Conservation (phyloP, 2,888 invertebrate genomes). For the Cerastoderma edule region DNA sequence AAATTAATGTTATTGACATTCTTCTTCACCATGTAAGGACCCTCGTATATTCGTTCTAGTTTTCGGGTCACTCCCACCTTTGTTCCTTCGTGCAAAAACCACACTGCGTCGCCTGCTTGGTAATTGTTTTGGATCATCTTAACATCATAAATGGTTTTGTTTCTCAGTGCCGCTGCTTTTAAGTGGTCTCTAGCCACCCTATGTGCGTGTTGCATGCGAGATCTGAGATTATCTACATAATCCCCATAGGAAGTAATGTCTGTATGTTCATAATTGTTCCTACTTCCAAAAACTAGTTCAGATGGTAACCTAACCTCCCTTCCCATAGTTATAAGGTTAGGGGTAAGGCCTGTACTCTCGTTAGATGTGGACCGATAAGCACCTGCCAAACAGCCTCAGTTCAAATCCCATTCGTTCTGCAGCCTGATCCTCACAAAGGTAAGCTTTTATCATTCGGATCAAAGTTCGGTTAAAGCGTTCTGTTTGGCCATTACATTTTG, state of each 20-base stretch:
- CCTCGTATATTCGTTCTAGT: constrained; percentile 13
- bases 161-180: constrained; percentile 9
- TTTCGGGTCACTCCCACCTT: constrained; percentile 17
- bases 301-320: constrained; percentile 47
- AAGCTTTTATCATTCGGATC: constrained; percentile 49
- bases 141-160: constrained; percentile 39
- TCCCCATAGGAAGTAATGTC: constrained; percentile 13
- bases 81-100: neutral
- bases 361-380: constrained; percentile 51
- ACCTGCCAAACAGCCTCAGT: constrained; percentile 45
- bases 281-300: constrained; percentile 40
- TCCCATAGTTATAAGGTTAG: constrained; percentile 53
- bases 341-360: constrained; percentile 47
- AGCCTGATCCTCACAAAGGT: constrained; percentile 32
- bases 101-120: constrained; percentile 19
- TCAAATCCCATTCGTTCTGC: constrained; percentile 55
- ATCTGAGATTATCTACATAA: constrained; percentile 27
- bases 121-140: constrained; percentile 22
- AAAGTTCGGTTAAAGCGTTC: constrained; percentile 53
- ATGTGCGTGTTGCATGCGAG: constrained; percentile 28
- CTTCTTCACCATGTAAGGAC: constrained; percentile 17
- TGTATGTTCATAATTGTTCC: no score
- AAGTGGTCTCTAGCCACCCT: constrained; percentile 29
- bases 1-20: constrained; percentile 7
- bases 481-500: constrained; percentile 45